Base-by-base conservation (phyloP, 2,888 invertebrate genomes). In the Drosophila antonietae region DNA sequence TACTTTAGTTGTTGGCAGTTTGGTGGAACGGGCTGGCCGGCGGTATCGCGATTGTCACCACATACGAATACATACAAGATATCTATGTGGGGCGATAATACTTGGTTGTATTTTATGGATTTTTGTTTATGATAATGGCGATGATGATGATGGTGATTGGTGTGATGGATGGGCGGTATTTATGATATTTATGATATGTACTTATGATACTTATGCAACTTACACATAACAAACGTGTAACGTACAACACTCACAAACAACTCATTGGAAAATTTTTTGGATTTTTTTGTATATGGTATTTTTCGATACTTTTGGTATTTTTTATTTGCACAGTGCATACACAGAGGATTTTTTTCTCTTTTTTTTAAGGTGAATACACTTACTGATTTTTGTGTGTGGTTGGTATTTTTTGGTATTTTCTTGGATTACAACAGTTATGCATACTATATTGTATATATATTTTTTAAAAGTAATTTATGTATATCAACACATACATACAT, bases 281-380 rank as follows among this genome's bases (percentile, higher is more conserved):
- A 28, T 28, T 15, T 28, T 44, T 33, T 52, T 53, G n/a, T 28
- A 23, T 37, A 23, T 18, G 28, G 43, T 49, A 41, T 14, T 18
- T n/a, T n/a, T 56, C n/a, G 35, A 39, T 68, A 14, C 49, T 60
- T 56, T 69, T 44, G 39, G 33, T 58, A 51, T 61, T 47, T 33
- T 44, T 57, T 44, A 28, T 59, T 77, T 77, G 76, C 76, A 77
- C 80, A 79, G 76, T 77, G 76, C 76, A 79, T 62, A 79, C 79
- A 80, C 70, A 74, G 51, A 64, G 63, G 52, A 12, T 14, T 20
- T 10, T 31, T 39, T 47, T 35, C 10, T 31, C 31, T 47, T 35
- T 39, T 23, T 47, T 41, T 12, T 6, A 2, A 33, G 52, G 69
- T 69, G 60, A 77, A 23, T 46, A 49, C 44, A 53, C 41, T 56